Base-by-base conservation (phyloP, 2,888 invertebrate species). In the Apocheima hispidaria region DNA sequence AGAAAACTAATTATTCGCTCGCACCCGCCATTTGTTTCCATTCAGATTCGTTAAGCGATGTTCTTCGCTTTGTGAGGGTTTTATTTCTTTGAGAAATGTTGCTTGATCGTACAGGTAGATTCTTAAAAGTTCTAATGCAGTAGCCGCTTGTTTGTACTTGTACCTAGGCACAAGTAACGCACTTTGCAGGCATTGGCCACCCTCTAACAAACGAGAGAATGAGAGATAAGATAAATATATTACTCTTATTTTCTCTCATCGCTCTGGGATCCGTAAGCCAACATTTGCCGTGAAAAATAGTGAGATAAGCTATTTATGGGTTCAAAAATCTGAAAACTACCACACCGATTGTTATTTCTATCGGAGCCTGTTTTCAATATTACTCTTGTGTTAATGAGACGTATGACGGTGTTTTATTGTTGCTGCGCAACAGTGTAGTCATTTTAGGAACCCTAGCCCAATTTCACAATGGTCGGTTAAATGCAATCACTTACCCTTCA, bases 1-100 rank as follows among this genome's bases (percentile, higher is more conserved):
- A 77, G 69, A 73, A 79, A 79, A 79, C 78, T 83, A 84, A 86
- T 86, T 86, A 83, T 82, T 79, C 74, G 64, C 72, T 69, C 73
- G 74, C 71, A 65, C 59, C 66, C 69, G 63, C 73, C 78, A 79
- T 83, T 84, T 75, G 75, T 81, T 79, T 75, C 69, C 75, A 77
- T 73, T 78, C 74, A 73, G 74, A 71, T 78, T 78, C 74, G 77
- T 76, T 76, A 78, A 75, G 59, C 61, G 61, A 49, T 62, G 65
- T 73, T 65, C 63, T 65, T 63, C 50, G 60, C 51, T 69, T 56
- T 57, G 56, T 36, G 44, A 33, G 35, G 51, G 58, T 66, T 68
- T 65, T 68, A 60, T 65, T 68, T 65, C 65, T 54, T 52, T 21
- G 56, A 26, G 53, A 61, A 50, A 63, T 61, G 60, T 63, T 63